phyloP scores from a whole-genome alignment of 2,888 invertebrate genomes.

The Patella pellucida region DNA sequence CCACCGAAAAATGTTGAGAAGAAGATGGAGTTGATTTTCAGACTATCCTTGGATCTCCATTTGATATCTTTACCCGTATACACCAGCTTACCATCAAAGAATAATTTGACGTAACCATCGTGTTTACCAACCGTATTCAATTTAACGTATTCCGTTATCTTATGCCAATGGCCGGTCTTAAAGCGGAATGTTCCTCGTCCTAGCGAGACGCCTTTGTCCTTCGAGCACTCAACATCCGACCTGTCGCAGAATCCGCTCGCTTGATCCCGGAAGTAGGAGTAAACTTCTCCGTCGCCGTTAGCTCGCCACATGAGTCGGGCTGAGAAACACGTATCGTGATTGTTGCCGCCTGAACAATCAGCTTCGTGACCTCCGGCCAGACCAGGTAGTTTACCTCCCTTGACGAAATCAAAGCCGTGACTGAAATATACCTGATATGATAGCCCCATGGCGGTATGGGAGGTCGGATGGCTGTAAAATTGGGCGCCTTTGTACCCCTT shows the following conservation, averaged over 20 bases:
- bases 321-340: constrained; percentile 46
- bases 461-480: constrained; percentile 39
- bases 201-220: constrained; percentile 26
- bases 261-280: constrained; percentile 40
- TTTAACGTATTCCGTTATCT: constrained; percentile 45
- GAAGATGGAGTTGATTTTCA: constrained; percentile 47
- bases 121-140: constrained; percentile 43
- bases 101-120: constrained; percentile 44
- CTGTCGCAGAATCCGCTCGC: constrained; percentile 7
- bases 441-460: constrained; percentile 27
- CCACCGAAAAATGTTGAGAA: constrained; percentile 60
- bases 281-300: constrained; percentile 49
- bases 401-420: constrained; percentile 19
- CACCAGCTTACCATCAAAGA: constrained; percentile 37
- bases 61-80: constrained; percentile 37
- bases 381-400: constrained; percentile 53
- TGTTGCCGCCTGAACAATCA: constrained; percentile 45
- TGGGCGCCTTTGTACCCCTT: constrained; percentile 39
- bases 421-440: constrained; percentile 36
- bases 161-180: constrained; percentile 40
- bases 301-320: constrained; percentile 50
- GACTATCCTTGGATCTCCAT: constrained; percentile 36
- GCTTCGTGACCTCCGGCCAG: constrained; percentile 38
- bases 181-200: constrained; percentile 37
- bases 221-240: constrained; percentile 24